These are phyloP conservation scores for Clarias pachynema DNA, from an alignment of 2,797 vertebrate genomes.

Conservation along the genomic window DNA sequence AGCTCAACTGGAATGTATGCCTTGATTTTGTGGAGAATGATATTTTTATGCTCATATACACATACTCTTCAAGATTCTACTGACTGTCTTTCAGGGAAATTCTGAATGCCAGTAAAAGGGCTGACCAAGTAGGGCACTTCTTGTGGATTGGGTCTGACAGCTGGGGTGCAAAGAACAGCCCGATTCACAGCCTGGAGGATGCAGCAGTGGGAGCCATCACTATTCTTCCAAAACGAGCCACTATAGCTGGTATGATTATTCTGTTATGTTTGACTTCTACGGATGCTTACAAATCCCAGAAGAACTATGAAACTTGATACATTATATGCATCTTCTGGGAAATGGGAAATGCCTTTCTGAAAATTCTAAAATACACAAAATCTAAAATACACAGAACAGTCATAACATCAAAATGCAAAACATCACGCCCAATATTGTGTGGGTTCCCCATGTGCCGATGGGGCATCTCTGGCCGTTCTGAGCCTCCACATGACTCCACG, in stretches of 20 bases:
- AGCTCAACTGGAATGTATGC: background rate
- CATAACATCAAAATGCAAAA: too few relatives aligned
- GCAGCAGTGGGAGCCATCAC: conserved; percentile 90
- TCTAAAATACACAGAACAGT: too few relatives aligned
- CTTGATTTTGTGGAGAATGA: background rate
- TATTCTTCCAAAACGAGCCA: conserved; percentile 91
- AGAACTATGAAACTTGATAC: background rate
- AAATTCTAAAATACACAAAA: background rate
- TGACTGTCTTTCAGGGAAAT: conserved; percentile 78
- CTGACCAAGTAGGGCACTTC: conserved; percentile 89
- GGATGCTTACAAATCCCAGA: background rate
- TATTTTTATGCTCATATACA: background rate
- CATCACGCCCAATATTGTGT: too few relatives aligned
- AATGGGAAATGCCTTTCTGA: background rate
- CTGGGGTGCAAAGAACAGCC: conserved; percentile 91
- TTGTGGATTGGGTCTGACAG: conserved; percentile 96
- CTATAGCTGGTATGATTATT: conserved; percentile 81
- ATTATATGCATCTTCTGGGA: background rate
- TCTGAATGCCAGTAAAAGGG: conserved; percentile 89
- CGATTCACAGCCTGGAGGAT: conserved; percentile 87
- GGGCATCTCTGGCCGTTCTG: too few relatives aligned
- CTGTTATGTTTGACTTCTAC: background rate
- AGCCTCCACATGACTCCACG: too few relatives aligned
- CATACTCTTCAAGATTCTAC: background rate
- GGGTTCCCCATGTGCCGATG: too few relatives aligned